A percentile compares a stretch with the other conserved stretches of the same genome.
Conservation (phyloP, 2,888 invertebrate genomes). For the Galerucella pusilla region DNA sequence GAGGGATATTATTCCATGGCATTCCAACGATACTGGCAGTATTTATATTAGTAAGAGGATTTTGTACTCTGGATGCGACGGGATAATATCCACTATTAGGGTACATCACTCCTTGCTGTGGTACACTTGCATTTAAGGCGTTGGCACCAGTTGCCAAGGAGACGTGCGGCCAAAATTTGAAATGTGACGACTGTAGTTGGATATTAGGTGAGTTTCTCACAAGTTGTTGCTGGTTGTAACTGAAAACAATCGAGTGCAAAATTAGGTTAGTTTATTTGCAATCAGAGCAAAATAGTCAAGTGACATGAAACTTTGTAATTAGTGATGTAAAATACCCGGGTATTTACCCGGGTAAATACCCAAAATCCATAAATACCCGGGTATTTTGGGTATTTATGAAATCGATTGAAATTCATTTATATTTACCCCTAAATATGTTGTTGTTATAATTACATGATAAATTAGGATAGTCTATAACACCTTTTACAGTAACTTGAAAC, state of each 20-base stretch:
- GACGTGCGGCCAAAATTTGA: conserved; percentile 46
- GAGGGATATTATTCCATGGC: conserved; percentile 27
- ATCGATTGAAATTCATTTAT: too few species aligned
- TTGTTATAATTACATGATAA: too few species aligned
- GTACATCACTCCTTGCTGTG: conserved; percentile 34
- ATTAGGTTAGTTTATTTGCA: not conserved
- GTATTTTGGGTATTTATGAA: too few species aligned
- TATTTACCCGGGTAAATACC: too few species aligned
- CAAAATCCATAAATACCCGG: too few species aligned
- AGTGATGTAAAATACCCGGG: too few species aligned
- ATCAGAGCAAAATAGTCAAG: too few species aligned
- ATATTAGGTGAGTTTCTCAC: conserved; percentile 23
- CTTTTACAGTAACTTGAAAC: too few species aligned
- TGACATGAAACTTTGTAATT: too few species aligned
- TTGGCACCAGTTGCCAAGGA: conserved; percentile 28
- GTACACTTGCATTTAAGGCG: conserved; percentile 29
- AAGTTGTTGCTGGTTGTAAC: conserved; percentile 37
- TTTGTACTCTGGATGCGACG: conserved; percentile 31
- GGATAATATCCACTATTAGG: conserved; percentile 36
- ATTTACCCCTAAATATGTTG: too few species aligned
- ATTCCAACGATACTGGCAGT: conserved; percentile 27
- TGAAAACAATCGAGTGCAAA: conserved; percentile 17
- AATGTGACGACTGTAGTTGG: conserved; percentile 36
- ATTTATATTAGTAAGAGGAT: conserved; percentile 25
- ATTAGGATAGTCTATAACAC: too few species aligned